A percentile compares a stretch with the other conserved stretches of the same genome.
Evolutionary conservation across 2,113 vertebrate species (phyloP).

Genomic region (Thamnophis sirtalis): DNA sequence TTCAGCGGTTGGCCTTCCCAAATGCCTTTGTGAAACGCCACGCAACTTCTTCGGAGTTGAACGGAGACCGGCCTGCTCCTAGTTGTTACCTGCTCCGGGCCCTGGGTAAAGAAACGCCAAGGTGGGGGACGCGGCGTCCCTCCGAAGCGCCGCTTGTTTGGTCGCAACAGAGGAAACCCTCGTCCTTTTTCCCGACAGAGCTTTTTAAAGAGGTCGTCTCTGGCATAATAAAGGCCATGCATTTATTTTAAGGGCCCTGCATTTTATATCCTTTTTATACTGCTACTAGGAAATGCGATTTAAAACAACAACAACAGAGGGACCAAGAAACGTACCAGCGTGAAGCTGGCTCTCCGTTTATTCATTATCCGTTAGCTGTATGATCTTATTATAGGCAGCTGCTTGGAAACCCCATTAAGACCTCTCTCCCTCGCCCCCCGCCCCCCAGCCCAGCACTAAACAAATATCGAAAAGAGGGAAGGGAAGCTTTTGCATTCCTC

Average conservation of each 20-base stretch:
- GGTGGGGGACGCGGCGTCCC: not conserved
- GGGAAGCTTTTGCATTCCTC: not conserved
- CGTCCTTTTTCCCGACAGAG: not conserved
- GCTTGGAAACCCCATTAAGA: not conserved
- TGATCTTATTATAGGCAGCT: not conserved
- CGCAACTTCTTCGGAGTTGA: not conserved
- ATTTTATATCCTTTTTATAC: no score
- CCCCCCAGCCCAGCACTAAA: not conserved
- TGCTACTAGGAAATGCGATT: not conserved
- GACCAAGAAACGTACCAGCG: not conserved
- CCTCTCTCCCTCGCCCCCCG: not conserved
- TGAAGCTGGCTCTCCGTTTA: not conserved
- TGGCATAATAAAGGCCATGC: no score
- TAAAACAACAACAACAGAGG: not conserved
- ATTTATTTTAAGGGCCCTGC: no score
- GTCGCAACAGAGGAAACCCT: not conserved
- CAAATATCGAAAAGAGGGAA: not conserved
- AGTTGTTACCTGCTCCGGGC: not conserved
- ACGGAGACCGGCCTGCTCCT: not conserved
- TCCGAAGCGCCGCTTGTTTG: not conserved
- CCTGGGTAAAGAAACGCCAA: not conserved
- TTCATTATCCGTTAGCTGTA: not conserved
- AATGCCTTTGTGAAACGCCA: no score
- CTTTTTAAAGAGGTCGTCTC: not conserved
- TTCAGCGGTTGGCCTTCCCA: not conserved